Base-by-base conservation (phyloP, 2,888 invertebrate genomes). In the Ligdia adustata region DNA sequence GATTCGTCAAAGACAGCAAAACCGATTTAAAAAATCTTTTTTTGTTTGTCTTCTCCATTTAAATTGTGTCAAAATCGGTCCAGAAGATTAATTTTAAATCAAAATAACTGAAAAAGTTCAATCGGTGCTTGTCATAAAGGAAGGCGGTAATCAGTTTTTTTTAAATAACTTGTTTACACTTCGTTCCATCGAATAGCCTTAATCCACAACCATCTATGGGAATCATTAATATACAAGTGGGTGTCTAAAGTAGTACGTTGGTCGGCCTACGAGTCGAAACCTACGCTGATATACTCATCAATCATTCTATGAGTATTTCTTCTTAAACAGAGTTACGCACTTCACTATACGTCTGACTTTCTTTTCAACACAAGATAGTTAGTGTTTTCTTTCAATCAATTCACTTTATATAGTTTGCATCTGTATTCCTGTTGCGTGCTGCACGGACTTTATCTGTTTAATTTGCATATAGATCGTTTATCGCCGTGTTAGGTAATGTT, bases 271-370 rank as follows among this genome's bases (percentile, higher is more conserved):
- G 72, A 75, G 71, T 72, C 63, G 62, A 75, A 63, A 62, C 85
- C 85, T 77, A 86, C 84, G 75, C 80, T 62, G 68, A 71, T 72
- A 79, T 79, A 69, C 66, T 72, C 76, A 79, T 87, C 80, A 75
- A 81, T 86, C 81, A 86, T 77, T 75, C 72, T 59, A 75, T 72
- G 71, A 74, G 66, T 70, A 64, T 59, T n/a, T n/a, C n/a, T n/a
- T n/a, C 70, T 75, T 75, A 69, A 75, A 79, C 70, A 29, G 26
- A 50, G 35, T 24, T 27, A 32, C 41, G 32, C n/a, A 29, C 34
- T 14, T 20, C 42, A 29, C 24, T n/a, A 44, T 32, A 53, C 53
- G 33, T 55, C 47, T 51, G 32, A 39, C 55, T 55, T 55, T 53
- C 53, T 40, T 49, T 55, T 40, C 35, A 27, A 44, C 41, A 9